These are phyloP conservation scores for Diadophis punctatus DNA, from an alignment of 2,113 vertebrate genomes.

Conservation along the genomic window DNA sequence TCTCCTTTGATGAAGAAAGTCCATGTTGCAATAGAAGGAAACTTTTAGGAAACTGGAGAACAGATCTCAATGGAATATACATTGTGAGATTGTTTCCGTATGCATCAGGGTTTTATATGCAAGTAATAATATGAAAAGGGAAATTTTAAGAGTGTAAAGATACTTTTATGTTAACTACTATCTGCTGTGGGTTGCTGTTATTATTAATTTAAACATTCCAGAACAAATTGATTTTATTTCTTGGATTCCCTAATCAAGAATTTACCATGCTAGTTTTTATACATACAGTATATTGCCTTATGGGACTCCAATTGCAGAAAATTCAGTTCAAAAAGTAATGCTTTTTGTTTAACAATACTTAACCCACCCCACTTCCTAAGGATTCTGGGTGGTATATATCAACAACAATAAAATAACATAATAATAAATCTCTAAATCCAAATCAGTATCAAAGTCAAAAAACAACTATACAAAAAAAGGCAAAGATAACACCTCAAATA, in stretches of 20 bases:
- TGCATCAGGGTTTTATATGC: background rate
- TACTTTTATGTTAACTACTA: background rate
- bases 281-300: background rate
- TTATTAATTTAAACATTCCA: background rate
- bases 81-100: background rate
- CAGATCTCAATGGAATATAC: background rate
- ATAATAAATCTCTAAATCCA: background rate
- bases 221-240: background rate
- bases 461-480: background rate
- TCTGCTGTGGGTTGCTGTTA: background rate
- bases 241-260: background rate
- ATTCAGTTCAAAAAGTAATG: background rate
- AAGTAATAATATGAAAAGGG: background rate
- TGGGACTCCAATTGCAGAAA: background rate
- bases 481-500: background rate
- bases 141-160: background rate
- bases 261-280: background rate
- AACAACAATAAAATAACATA: background rate
- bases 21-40: background rate
- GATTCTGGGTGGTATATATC: background rate
- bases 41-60: background rate
- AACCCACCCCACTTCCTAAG: background rate
- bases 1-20: background rate
- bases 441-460: background rate
- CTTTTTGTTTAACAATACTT: background rate